phyloP scores from a whole-genome alignment of 1,140 invertebrate genomes.

The Eriosoma lanigerum region DNA sequence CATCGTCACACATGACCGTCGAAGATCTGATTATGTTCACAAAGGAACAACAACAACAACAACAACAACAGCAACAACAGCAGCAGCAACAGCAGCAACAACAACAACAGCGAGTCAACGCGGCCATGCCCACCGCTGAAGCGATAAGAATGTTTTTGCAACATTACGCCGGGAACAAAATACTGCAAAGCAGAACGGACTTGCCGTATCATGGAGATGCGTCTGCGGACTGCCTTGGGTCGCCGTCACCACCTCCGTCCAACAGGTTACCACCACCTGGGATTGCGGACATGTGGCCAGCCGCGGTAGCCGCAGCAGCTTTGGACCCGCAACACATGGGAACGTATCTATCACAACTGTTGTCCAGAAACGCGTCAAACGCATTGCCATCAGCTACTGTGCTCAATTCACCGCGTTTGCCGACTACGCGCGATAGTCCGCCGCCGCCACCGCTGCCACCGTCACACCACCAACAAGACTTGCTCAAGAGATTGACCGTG shows the following conservation, averaged over 20 bases:
- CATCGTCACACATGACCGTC: slow-evolving; percentile 63
- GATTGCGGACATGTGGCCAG: slow-evolving; percentile 24
- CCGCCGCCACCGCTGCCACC: slow-evolving; percentile 53
- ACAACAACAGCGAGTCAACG: neutral
- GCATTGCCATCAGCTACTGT: neutral
- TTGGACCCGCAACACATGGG: slow-evolving; percentile 30
- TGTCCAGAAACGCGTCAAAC: neutral
- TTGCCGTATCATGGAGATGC: neutral
- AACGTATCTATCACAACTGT: slow-evolving; percentile 3
- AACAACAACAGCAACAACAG: slow-evolving; percentile 53
- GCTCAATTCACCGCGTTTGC: slow-evolving; percentile 50
- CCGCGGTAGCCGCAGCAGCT: neutral
- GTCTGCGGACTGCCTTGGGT: neutral
- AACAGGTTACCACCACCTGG: slow-evolving; percentile 7
- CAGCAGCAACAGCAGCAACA: slow-evolving; percentile 52
- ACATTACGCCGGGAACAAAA: slow-evolving; percentile 27
- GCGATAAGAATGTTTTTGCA: slow-evolving; percentile 20
- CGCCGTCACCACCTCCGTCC: slow-evolving; percentile 19
- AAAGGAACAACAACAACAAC: slow-evolving; percentile 58
- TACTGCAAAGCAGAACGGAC: slow-evolving; percentile 12
- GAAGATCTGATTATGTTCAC: slow-evolving; percentile 61
- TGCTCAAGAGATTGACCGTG: slow-evolving; percentile 55
- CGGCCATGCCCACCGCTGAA: slow-evolving; percentile 21
- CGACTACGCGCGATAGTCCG: slow-evolving; percentile 55
- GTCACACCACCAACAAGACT: slow-evolving; percentile 54